Percentiles rank a stretch among this genome's conserved stretches.
phyloP scores from a whole-genome alignment of 2,113 vertebrate genomes.

The Triplophysa tibetana region DNA sequence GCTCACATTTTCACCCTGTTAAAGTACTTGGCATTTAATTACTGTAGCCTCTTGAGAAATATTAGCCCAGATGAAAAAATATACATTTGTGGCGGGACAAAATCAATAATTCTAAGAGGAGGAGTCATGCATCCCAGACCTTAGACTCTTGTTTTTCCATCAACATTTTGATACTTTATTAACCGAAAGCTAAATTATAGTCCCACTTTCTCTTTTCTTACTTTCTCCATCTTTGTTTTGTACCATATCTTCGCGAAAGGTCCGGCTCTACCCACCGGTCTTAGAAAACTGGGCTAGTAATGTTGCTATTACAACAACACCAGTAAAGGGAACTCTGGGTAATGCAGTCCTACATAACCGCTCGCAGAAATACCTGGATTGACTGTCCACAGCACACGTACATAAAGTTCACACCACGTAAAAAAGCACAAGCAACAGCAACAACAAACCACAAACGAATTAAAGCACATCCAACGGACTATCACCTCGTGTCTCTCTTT shows the following conservation, averaged over 20 bases:
- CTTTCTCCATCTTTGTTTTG: neutral
- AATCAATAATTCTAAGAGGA: neutral
- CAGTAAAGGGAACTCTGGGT: conserved; percentile 24
- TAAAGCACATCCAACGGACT: neutral
- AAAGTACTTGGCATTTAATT: conserved; percentile 29
- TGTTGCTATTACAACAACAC: conserved; percentile 8
- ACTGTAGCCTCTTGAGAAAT: conserved; percentile 8
- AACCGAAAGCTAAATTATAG: no score
- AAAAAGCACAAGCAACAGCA: neutral
- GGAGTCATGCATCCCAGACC: no score
- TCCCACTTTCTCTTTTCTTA: no score
- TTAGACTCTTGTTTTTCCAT: no score
- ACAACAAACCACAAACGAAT: neutral
- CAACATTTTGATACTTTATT: no score
- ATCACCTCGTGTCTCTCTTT: neutral
- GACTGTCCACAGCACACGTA: no score
- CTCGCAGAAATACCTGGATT: no score
- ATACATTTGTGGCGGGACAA: neutral
- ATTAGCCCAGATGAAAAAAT: neutral
- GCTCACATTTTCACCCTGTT: conserved; percentile 30
- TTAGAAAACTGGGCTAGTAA: neutral
- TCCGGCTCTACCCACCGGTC: neutral
- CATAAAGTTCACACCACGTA: no score
- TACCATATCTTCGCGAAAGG: neutral
- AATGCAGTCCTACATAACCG: neutral